Conservation (phyloP, 2,113 vertebrate species). For the Megaceryle maxima region DNA sequence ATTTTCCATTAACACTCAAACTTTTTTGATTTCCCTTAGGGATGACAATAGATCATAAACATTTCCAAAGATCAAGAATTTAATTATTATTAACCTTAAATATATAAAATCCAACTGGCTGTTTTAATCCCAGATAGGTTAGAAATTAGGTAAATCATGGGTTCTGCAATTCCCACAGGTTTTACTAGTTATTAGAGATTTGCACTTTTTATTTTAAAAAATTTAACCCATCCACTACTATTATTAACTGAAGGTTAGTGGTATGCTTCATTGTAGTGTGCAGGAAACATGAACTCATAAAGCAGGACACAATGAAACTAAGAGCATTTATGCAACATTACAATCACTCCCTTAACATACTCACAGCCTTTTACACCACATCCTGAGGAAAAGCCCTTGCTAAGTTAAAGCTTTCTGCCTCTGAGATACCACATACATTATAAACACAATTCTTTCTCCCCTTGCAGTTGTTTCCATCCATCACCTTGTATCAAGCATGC, state of each 20-base stretch:
- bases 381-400: background rate
- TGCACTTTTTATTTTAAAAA: background rate
- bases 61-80: slow-evolving; percentile 20
- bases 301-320: background rate
- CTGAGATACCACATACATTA: background rate
- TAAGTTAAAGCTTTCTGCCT: background rate
- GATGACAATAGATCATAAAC: background rate
- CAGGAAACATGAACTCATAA: background rate
- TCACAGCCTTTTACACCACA: background rate
- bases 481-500: background rate
- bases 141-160: background rate
- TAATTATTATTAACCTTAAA: background rate
- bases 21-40: slow-evolving; percentile 7
- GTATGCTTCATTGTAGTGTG: background rate
- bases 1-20: slow-evolving; percentile 1
- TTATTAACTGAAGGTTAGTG: background rate
- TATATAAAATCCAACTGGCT: background rate
- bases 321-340: background rate
- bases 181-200: background rate
- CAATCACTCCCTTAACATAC: background rate
- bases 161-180: background rate
- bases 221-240: background rate
- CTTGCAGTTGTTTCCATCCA: background rate
- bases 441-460: background rate
- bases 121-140: background rate